These are phyloP conservation scores for Rhodinocichla rosea DNA, from an alignment of 2,113 vertebrate species.

Conservation along the genomic window DNA sequence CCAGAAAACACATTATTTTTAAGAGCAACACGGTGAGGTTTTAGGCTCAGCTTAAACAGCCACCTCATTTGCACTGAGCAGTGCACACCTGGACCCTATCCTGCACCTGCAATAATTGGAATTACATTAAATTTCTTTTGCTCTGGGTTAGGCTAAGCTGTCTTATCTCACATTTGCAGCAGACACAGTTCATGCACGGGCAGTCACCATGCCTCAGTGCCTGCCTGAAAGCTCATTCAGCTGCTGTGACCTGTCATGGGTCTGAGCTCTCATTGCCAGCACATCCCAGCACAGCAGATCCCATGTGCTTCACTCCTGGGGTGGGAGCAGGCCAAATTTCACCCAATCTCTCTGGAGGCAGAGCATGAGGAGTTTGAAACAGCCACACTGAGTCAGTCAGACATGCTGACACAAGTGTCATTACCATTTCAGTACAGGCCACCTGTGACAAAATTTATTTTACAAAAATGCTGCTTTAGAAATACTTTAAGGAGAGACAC, in stretches of 20 bases:
- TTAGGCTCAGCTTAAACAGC: background rate
- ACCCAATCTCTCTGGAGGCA: background rate
- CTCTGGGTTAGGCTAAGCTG: background rate
- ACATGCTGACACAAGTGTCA: background rate
- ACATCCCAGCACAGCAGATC: background rate
- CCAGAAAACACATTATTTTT: background rate
- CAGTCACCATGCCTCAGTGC: background rate
- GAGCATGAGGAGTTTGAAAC: background rate
- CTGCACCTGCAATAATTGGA: background rate
- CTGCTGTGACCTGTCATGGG: fast-evolving
- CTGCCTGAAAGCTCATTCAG: background rate
- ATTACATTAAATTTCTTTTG: slow-evolving; percentile 1
- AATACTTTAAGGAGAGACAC: background rate
- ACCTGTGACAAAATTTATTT: background rate
- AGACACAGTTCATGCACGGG: background rate
- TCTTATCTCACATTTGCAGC: slow-evolving; percentile 42
- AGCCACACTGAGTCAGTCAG: background rate
- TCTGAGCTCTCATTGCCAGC: background rate
- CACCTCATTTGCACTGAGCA: background rate
- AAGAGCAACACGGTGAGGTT: background rate
- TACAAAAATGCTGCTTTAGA: background rate
- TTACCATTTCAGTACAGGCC: background rate
- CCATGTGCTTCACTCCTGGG: background rate
- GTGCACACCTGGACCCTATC: background rate
- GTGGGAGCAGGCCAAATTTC: background rate